These are phyloP conservation scores for Phoxinus dragarum DNA, from an alignment of 2,797 vertebrate species.

Conservation along the genomic window DNA sequence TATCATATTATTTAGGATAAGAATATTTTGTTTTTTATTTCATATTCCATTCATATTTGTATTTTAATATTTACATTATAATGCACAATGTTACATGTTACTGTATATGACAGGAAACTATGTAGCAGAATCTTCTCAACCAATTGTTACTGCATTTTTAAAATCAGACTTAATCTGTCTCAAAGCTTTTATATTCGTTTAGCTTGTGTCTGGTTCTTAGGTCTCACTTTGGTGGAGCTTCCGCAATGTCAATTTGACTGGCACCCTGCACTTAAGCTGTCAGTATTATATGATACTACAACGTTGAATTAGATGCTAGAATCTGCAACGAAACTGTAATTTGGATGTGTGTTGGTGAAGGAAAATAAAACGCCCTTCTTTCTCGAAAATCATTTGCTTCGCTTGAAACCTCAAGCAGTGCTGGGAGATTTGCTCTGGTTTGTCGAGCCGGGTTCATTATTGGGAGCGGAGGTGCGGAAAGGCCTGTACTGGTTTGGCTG, in stretches of 20 bases:
- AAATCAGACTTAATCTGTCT: slow-evolving; percentile 26
- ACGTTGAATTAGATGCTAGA: slow-evolving; percentile 46
- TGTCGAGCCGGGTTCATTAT: slow-evolving; percentile 73
- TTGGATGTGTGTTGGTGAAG: slow-evolving; percentile 66
- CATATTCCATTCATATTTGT: neutral
- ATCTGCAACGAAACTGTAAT: slow-evolving; percentile 62
- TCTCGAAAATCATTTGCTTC: slow-evolving; percentile 68
- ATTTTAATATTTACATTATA: neutral
- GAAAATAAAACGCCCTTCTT: slow-evolving; percentile 62
- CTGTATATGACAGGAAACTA: neutral
- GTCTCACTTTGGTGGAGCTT: slow-evolving; percentile 46
- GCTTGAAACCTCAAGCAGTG: slow-evolving; percentile 70
- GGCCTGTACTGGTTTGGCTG: slow-evolving; percentile 70
- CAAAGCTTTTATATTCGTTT: slow-evolving; percentile 40
- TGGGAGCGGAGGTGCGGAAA: slow-evolving; percentile 72
- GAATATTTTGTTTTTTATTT: neutral
- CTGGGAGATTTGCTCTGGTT: slow-evolving; percentile 78
- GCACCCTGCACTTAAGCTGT: slow-evolving; percentile 75
- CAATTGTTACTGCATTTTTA: neutral
- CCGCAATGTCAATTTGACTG: slow-evolving; percentile 45
- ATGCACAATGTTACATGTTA: neutral
- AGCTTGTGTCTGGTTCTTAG: slow-evolving; percentile 38
- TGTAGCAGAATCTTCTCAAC: neutral
- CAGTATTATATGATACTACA: slow-evolving; percentile 65
- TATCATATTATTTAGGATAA: neutral